A percentile compares a stretch with the other conserved stretches of the same genome.
These are phyloP conservation scores for Tursiops truncatus DNA, from an alignment of 2,113 vertebrate genomes.

Conservation along the genomic window DNA sequence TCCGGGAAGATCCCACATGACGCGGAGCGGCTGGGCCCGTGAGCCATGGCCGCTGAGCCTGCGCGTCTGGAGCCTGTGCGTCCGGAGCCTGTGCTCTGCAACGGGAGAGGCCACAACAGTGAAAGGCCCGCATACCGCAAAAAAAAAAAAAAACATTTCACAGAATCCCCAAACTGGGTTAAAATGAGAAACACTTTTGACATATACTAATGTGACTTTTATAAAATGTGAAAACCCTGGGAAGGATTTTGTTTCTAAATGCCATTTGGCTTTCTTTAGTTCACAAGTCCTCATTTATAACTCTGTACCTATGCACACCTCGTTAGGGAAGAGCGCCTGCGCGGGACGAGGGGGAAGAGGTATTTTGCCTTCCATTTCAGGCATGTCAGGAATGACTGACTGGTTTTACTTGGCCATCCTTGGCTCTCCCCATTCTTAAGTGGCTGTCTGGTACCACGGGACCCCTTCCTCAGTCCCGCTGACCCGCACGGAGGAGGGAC, in stretches of 20 bases:
- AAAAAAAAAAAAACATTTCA: background rate
- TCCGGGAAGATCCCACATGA: no score
- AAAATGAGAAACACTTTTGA: background rate
- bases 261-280: background rate
- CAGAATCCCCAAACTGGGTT: background rate
- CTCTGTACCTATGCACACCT: background rate
- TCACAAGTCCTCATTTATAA: background rate
- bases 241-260: background rate
- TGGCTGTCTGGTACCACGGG: background rate
- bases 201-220: background rate
- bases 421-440: accelerated
- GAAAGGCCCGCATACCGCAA: no score
- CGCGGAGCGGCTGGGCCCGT: no score
- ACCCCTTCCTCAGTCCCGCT: background rate
- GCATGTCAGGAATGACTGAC: background rate
- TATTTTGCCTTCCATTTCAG: background rate
- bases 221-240: background rate
- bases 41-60: no score
- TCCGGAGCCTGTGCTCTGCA: no score
- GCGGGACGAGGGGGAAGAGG: background rate
- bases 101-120: no score
- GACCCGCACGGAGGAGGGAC: background rate
- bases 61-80: no score
- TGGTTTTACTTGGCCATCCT: background rate
- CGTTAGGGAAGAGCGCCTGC: background rate